A percentile compares a stretch with the other conserved stretches of the same genome.
Conservation (phyloP, 2,888 invertebrate genomes). For the Phytoseiulus persimilis region DNA sequence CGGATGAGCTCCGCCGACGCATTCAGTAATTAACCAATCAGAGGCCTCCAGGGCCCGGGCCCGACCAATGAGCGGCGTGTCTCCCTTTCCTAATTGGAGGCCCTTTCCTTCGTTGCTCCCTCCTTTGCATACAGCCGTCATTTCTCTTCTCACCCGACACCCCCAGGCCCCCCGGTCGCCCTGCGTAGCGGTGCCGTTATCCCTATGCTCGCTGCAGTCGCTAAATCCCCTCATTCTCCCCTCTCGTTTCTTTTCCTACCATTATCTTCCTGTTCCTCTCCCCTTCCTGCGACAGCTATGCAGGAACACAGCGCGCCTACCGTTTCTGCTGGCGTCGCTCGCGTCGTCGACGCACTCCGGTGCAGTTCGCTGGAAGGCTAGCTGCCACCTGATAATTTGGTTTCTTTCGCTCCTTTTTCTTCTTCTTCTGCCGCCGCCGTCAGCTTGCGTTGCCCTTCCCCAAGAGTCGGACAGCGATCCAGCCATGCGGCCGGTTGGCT, state of each 20-base stretch:
- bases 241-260: not conserved
- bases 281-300: not conserved
- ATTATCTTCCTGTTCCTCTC: not conserved
- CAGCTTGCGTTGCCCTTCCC: not conserved
- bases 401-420: conserved; percentile 29
- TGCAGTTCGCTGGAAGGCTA: not conserved
- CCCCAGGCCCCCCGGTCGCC: not conserved
- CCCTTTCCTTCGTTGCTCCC: not conserved
- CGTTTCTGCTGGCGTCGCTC: not conserved
- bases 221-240: conserved; percentile 8
- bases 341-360: not conserved
- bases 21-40: conserved; percentile 37
- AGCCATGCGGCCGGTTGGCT: not conserved
- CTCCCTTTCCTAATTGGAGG: conserved; percentile 37
- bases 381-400: conserved; percentile 36
- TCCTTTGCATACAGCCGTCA: conserved; percentile 38
- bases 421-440: not conserved
- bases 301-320: not conserved
- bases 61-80: conserved; percentile 35
- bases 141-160: not conserved
- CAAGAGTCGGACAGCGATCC: not conserved
- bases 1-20: conserved; percentile 32
- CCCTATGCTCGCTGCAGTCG: not conserved
- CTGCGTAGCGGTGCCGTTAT: not conserved
- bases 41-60: conserved; percentile 34